Percentiles rank a stretch among this genome's conserved stretches.
Evolutionary conservation across 1,140 invertebrate species (phyloP).

Genomic region (Penaeus chinensis): DNA sequence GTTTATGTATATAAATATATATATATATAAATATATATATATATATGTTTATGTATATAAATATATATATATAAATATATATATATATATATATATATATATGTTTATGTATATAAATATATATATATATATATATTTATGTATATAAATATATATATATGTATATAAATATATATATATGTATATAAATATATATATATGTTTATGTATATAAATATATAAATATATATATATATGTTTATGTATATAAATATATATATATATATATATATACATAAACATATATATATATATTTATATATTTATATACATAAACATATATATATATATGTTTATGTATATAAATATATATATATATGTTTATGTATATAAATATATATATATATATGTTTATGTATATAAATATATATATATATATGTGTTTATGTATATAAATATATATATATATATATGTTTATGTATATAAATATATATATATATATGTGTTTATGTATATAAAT

Average conservation of each 20-base stretch:
- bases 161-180: background rate
- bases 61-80: slow-evolving; percentile 2
- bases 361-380: background rate
- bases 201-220: background rate
- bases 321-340: background rate
- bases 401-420: slow-evolving; percentile 6
- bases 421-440: background rate
- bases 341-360: background rate
- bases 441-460: background rate
- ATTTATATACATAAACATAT: slow-evolving; percentile 10
- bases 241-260: background rate
- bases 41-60: background rate
- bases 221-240: background rate
- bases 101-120: background rate
- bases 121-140: background rate
- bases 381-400: background rate
- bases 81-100: slow-evolving; percentile 12
- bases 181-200: background rate
- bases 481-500: background rate
- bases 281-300: background rate
- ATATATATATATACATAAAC: slow-evolving; percentile 5
- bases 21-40: background rate
- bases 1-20: background rate
- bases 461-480: background rate
- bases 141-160: background rate